Evolutionary conservation across 2,113 vertebrate genomes (phyloP), one percentile per base, ranked within the genome.

Genomic region (Neolamprologus sp.): DNA sequence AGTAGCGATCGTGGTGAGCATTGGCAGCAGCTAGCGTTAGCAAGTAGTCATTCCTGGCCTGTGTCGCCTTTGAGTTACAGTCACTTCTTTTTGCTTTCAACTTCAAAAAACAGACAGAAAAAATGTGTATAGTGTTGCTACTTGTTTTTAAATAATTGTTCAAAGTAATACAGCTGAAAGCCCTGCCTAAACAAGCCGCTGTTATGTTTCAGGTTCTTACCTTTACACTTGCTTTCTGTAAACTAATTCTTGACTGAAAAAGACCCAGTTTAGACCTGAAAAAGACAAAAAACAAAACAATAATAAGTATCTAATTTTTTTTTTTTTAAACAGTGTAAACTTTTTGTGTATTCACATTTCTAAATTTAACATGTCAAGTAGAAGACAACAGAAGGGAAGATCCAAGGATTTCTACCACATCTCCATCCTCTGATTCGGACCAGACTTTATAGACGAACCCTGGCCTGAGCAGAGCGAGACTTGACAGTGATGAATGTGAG

Each of bases 191-290:
- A 71, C 5, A 16, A 78, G 45, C 45, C 7, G 10, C 6, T 6
- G 45, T 78, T 51, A 49, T 33, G 17, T 51, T 51, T 51, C 17
- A n/a, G 17, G 73, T 42, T 65, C 97, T 97, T 93, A 99, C 99
- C 98, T 99, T 99, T n/a, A 99, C 98, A 78, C 98, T 99, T 75
- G 99, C 99, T 96, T 99, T 99, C 96, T 99, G 99, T 98, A 99
- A 98, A 97, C 98, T 99, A 97, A 99, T 98, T 96, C 98, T 97
- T 88, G 98, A 99, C 93, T 99, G 99, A 91, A 99, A 99, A 94
- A 99, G 97, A 94, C 98, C 99, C 96, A 99, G 97, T 96, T 99
- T 99, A 84, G 99, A 99, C 96, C 99, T 99, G 94, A 87, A 94
- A 96, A 68, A 40, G 94, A 87, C 94, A 96, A 37, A 21, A 17